Conservation (phyloP, 2,113 vertebrate species). For the Leucopternis melanops region DNA sequence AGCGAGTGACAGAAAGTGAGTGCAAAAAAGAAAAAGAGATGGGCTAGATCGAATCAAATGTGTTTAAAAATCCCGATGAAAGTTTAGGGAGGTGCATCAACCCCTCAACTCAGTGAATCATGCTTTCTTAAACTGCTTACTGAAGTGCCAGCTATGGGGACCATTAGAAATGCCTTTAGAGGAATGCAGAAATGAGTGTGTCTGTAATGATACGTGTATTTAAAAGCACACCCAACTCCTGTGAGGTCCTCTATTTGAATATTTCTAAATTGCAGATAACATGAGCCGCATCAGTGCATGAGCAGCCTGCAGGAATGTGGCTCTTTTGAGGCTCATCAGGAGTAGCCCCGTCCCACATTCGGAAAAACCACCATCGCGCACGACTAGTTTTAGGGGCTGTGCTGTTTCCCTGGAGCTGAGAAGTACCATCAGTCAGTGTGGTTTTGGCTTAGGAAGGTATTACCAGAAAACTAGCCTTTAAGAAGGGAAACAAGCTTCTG, state of each 20-base stretch:
- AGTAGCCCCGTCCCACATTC: neutral
- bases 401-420: neutral
- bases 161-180: neutral
- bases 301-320: neutral
- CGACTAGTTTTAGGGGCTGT: neutral
- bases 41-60: neutral
- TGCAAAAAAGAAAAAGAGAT: neutral
- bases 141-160: neutral
- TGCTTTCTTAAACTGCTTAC: neutral
- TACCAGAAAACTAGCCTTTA: neutral
- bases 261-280: neutral
- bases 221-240: neutral
- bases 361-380: neutral
- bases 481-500: neutral
- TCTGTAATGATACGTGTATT: neutral
- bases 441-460: neutral
- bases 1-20: neutral
- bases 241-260: neutral
- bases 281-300: fast-evolving
- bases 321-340: neutral
- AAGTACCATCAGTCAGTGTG: fast-evolving
- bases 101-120: neutral
- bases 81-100: neutral
- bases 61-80: neutral
- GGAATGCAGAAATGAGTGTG: neutral